phyloP scores from a whole-genome alignment of 1,140 invertebrate genomes.

The Trichonephila inaurata region DNA sequence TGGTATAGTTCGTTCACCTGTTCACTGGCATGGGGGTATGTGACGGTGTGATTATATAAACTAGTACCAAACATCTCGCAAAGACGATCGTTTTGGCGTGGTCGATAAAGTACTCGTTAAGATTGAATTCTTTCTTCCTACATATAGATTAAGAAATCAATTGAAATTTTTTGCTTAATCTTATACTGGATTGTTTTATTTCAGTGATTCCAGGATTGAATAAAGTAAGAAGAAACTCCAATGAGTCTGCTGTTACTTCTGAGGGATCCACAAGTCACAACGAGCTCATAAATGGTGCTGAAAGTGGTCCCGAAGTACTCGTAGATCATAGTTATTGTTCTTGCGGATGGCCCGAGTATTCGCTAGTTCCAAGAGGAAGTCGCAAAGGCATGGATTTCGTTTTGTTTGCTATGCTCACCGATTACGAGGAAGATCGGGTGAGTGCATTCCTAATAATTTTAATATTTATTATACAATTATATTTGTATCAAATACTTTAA shows the following conservation, averaged over 20 bases:
- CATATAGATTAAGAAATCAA: too few relatives aligned
- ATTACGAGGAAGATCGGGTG: conserved; percentile 84
- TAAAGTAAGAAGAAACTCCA: conserved; percentile 84
- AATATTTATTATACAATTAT: too few relatives aligned
- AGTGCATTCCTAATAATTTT: background rate
- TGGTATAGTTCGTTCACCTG: too few relatives aligned
- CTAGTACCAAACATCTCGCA: too few relatives aligned
- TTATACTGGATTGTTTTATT: background rate
- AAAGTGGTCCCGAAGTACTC: background rate
- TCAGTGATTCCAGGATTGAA: conserved; percentile 85
- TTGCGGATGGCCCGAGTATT: conserved; percentile 93
- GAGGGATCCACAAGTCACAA: conserved; percentile 85
- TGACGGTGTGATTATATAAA: too few relatives aligned
- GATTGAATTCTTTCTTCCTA: too few relatives aligned
- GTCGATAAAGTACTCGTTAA: too few relatives aligned
- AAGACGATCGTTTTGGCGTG: too few relatives aligned
- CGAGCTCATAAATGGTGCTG: conserved; percentile 80
- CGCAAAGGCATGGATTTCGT: conserved; percentile 86
- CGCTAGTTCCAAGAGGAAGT: conserved; percentile 89
- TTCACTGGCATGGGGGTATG: too few relatives aligned
- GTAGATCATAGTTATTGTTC: conserved; percentile 84
- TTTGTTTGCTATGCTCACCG: conserved; percentile 82
- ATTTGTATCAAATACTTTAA: too few relatives aligned
- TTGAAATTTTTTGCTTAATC: too few relatives aligned
- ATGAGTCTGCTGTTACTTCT: conserved; percentile 87